These are phyloP conservation scores for Eupithecia centaureata DNA, from an alignment of 2,888 invertebrate genomes.

Conservation along the genomic window DNA sequence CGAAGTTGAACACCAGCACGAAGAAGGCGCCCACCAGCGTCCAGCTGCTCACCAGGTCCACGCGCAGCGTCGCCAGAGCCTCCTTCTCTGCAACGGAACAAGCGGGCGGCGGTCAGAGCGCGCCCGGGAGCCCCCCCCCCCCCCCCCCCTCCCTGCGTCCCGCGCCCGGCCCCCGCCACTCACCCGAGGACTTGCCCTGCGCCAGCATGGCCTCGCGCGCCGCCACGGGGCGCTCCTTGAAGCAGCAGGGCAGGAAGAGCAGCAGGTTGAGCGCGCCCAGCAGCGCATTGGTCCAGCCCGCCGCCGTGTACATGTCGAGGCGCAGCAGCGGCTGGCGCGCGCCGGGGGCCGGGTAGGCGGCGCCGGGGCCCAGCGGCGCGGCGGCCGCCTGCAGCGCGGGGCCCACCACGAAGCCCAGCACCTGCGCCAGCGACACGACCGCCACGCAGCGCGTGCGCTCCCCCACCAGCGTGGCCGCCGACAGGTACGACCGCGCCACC, in stretches of 20 bases:
- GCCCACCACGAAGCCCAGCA: constrained; percentile 93
- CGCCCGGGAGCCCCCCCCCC: constrained; percentile 65
- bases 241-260: constrained; percentile 89
- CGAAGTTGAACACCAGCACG: constrained; percentile 93
- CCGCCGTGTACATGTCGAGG: constrained; percentile 94
- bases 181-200: constrained; percentile 87
- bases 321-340: constrained; percentile 81
- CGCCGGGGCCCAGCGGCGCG: constrained; percentile 88
- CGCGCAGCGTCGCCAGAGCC: constrained; percentile 87
- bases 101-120: neutral
- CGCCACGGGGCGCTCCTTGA: constrained; percentile 90
- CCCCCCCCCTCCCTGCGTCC: neutral
- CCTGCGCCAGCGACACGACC: constrained; percentile 92
- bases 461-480: constrained; percentile 90
- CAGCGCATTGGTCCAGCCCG: constrained; percentile 92
- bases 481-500: constrained; percentile 92
- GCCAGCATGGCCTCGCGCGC: constrained; percentile 90
- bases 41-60: constrained; percentile 91
- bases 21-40: constrained; percentile 92
- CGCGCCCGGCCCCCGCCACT: neutral
- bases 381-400: constrained; percentile 92
- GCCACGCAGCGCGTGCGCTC: constrained; percentile 94
- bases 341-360: constrained; percentile 73
- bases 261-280: constrained; percentile 89
- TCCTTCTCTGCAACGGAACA: constrained; percentile 84